A percentile compares a stretch with the other conserved stretches of the same genome.
phyloP scores from a whole-genome alignment of 64 coral and sea anemone genomes.

The Porites lutea region DNA sequence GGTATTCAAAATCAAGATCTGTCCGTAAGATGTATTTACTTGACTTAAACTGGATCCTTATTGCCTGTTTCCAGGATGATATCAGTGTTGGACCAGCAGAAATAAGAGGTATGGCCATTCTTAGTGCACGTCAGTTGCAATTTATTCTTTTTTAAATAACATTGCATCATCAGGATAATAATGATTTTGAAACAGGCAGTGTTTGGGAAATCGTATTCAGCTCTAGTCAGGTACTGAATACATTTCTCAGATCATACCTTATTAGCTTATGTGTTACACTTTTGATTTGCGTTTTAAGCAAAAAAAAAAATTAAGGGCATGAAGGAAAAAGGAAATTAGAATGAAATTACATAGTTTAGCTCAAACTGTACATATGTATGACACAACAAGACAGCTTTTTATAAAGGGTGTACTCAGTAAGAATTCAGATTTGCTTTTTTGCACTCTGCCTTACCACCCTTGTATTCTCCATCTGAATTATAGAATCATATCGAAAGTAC shows the following conservation, averaged over 20 bases:
- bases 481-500: constrained; percentile 34
- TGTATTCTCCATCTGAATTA: too few species aligned
- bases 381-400: too few species aligned
- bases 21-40: neutral
- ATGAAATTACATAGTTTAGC: too few species aligned
- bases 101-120: constrained; percentile 77
- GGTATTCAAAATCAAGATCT: neutral
- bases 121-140: neutral
- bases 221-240: too few species aligned
- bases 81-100: constrained; percentile 84
- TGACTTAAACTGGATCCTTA: constrained; percentile 11
- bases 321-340: too few species aligned
- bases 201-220: too few species aligned
- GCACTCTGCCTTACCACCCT: neutral
- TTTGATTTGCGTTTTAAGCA: too few species aligned
- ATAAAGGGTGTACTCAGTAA: neutral
- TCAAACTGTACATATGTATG: too few species aligned
- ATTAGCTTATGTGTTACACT: too few species aligned
- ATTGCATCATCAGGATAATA: neutral
- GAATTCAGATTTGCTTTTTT: neutral
- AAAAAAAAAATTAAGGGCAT: too few species aligned
- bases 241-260: too few species aligned
- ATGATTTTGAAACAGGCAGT: neutral
- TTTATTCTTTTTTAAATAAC: neutral
- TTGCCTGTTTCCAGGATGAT: constrained; percentile 72